Conservation (phyloP, 2,888 invertebrate species). For the Tetragnatha montana region DNA sequence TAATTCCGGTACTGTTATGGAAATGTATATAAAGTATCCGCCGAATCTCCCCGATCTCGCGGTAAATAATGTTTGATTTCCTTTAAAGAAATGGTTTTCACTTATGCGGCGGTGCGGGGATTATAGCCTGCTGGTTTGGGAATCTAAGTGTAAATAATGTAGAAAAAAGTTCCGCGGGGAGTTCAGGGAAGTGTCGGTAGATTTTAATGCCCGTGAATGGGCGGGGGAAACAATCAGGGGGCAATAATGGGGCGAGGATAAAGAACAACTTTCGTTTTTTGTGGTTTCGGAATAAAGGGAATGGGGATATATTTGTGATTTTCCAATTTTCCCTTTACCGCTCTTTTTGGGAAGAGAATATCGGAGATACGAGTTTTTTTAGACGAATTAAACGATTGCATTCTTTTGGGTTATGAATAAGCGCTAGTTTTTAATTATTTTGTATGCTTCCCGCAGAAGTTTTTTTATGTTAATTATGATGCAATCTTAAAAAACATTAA, state of each 20-base stretch:
- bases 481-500: no score
- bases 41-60: constrained; percentile 57
- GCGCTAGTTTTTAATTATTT: no score
- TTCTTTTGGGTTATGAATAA: no score
- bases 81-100: constrained; percentile 60
- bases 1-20: constrained; percentile 62
- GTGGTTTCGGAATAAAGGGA: constrained; percentile 8
- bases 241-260: constrained; percentile 43
- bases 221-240: constrained; percentile 53
- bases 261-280: not conserved
- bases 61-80: constrained; percentile 66
- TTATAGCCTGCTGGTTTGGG: constrained; percentile 45
- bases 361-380: not conserved
- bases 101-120: constrained; percentile 53
- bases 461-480: no score
- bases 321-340: constrained; percentile 2
- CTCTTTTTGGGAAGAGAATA: not conserved
- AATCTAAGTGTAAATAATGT: constrained; percentile 60
- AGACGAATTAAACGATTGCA: no score
- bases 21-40: constrained; percentile 63
- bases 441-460: no score
- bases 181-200: constrained; percentile 35
- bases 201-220: constrained; percentile 52
- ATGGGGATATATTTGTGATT: not conserved
- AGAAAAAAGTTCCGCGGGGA: not conserved